phyloP scores from a whole-genome alignment of 2,113 vertebrate species.

The Sula dactylatra region DNA sequence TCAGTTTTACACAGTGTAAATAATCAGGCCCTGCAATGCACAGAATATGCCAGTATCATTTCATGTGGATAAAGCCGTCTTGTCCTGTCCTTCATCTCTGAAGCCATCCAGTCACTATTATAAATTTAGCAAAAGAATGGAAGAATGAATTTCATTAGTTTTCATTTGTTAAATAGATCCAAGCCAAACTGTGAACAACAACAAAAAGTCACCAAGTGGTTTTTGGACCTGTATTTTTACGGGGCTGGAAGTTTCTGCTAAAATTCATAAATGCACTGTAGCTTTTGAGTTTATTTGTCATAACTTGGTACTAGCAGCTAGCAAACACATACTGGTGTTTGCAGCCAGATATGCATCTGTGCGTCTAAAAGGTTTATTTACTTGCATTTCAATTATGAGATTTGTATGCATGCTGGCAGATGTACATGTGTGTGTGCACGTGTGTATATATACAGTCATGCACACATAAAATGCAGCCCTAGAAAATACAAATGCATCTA shows the following conservation, averaged over 20 bases:
- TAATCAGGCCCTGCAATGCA: background rate
- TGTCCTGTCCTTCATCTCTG: background rate
- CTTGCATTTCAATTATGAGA: background rate
- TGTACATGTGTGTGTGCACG: accelerated
- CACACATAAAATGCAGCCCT: background rate
- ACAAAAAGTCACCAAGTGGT: background rate
- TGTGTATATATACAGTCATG: accelerated
- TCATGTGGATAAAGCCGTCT: background rate
- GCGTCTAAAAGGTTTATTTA: background rate
- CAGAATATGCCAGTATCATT: background rate
- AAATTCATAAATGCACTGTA: background rate
- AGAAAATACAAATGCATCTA: background rate
- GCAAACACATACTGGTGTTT: background rate
- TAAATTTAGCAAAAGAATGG: background rate
- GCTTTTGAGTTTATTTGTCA: background rate
- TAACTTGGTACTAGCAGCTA: background rate
- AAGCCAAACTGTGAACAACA: background rate
- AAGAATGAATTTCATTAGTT: background rate
- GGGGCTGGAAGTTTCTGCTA: background rate
- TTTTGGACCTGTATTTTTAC: background rate
- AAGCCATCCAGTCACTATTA: background rate
- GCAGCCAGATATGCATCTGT: background rate
- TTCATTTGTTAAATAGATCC: background rate
- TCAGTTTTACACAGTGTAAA: background rate
- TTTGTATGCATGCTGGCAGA: background rate